These are phyloP conservation scores for Cardiocondyla obscurior DNA, from an alignment of 1,140 invertebrate species.

Conservation along the genomic window DNA sequence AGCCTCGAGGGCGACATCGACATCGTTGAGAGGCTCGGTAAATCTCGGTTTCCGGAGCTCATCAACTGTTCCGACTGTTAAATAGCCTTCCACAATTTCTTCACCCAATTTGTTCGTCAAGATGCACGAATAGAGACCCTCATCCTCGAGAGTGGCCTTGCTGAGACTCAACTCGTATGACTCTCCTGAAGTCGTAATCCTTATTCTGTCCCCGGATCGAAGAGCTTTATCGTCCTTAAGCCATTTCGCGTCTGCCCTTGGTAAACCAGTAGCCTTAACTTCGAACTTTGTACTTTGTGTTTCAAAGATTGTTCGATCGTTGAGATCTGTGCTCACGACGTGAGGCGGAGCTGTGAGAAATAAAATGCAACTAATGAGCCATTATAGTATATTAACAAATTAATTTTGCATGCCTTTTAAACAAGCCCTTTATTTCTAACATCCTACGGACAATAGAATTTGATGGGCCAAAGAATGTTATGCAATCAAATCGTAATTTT, in stretches of 20 bases:
- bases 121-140: conserved; percentile 90
- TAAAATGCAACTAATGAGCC: background rate
- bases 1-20: conserved; percentile 88
- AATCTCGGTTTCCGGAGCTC: conserved; percentile 92
- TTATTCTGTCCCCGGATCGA: conserved; percentile 86
- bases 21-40: conserved; percentile 87
- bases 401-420: background rate
- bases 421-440: too few relatives aligned
- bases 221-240: conserved; percentile 89
- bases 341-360: conserved; percentile 87
- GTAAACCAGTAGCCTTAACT: conserved; percentile 88
- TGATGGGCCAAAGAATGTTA: background rate
- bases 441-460: background rate
- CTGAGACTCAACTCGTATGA: conserved; percentile 89
- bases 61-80: conserved; percentile 89
- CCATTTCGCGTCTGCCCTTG: conserved; percentile 91
- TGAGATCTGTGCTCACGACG: conserved; percentile 89
- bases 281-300: conserved; percentile 89
- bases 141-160: conserved; percentile 88
- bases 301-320: conserved; percentile 90
- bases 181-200: conserved; percentile 88
- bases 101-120: conserved; percentile 91
- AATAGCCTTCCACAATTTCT: conserved; percentile 87
- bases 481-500: background rate
- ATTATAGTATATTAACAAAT: background rate